These are phyloP conservation scores for Chromobotia macracanthus DNA, from an alignment of 2,797 vertebrate genomes.

Conservation along the genomic window DNA sequence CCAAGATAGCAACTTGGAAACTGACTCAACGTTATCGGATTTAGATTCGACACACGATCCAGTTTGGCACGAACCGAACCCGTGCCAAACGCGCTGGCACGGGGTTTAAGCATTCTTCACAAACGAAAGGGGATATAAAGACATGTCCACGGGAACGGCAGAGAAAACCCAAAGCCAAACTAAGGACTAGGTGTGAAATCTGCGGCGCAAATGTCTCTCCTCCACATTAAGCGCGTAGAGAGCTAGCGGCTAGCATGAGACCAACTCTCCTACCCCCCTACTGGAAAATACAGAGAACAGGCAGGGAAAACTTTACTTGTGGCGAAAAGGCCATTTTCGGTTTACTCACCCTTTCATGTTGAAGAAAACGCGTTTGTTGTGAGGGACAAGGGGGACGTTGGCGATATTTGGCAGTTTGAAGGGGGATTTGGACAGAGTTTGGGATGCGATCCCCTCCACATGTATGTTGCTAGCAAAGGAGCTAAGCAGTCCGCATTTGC, in stretches of 20 bases:
- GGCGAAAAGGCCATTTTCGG: constrained; percentile 65
- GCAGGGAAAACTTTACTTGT: constrained; percentile 76
- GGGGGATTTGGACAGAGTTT: constrained; percentile 71
- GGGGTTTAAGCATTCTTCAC: not conserved
- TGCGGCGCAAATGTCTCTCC: constrained; percentile 18
- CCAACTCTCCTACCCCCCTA: constrained; percentile 72
- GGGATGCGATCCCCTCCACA: constrained; percentile 82
- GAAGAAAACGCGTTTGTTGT: constrained; percentile 71
- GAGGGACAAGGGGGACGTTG: constrained; percentile 64
- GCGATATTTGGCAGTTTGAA: constrained; percentile 61
- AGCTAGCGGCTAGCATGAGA: constrained; percentile 69
- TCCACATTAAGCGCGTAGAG: constrained; percentile 55
- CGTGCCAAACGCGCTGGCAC: constrained; percentile 7
- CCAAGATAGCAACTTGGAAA: constrained; percentile 52
- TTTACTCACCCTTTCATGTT: constrained; percentile 86
- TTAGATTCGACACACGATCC: constrained; percentile 49
- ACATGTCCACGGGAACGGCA: not conserved
- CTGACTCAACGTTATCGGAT: constrained; percentile 64
- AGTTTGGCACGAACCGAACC: constrained; percentile 21
- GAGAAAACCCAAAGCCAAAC: not conserved
- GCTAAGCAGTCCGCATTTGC: constrained; percentile 73
- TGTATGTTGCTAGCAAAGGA: constrained; percentile 79
- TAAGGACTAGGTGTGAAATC: constrained; percentile 29
- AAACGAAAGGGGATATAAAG: not conserved
- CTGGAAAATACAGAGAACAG: constrained; percentile 69